Conservation (phyloP, 2,113 vertebrate genomes). For the Silurus asotus region DNA sequence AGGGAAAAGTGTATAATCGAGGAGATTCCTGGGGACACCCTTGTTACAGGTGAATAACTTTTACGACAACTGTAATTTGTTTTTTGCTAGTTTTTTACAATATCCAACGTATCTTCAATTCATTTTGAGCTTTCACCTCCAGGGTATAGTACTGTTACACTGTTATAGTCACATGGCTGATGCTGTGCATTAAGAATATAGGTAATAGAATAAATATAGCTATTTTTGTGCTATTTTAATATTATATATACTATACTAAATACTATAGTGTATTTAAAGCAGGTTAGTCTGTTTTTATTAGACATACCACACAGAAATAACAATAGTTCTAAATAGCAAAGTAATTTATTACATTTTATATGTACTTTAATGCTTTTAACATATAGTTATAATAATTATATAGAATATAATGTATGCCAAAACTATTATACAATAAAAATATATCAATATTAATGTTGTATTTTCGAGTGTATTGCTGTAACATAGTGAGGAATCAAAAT, state of each 20-base stretch:
- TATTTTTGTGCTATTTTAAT: too few species aligned
- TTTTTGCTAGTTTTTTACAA: neutral
- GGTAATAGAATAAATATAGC: too few species aligned
- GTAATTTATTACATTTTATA: neutral
- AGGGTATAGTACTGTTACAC: neutral
- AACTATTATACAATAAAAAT: too few species aligned
- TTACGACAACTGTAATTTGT: neutral
- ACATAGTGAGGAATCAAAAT: too few species aligned
- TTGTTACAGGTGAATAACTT: conserved; percentile 80
- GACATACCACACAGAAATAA: neutral
- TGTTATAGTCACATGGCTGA: neutral
- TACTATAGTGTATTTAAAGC: neutral
- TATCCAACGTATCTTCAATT: neutral
- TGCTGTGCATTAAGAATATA: neutral
- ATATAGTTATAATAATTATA: neutral
- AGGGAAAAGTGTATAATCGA: conserved; percentile 90
- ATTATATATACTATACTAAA: too few species aligned
- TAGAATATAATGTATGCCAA: too few species aligned
- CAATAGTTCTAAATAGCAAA: neutral
- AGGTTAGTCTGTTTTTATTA: neutral
- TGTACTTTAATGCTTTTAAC: neutral
- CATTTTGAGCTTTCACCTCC: neutral
- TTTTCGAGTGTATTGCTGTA: too few species aligned
- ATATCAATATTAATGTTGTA: too few species aligned
- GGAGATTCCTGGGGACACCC: conserved; percentile 81